phyloP scores from a whole-genome alignment of 1,140 invertebrate genomes.

The Lordiphosa mommai region DNA sequence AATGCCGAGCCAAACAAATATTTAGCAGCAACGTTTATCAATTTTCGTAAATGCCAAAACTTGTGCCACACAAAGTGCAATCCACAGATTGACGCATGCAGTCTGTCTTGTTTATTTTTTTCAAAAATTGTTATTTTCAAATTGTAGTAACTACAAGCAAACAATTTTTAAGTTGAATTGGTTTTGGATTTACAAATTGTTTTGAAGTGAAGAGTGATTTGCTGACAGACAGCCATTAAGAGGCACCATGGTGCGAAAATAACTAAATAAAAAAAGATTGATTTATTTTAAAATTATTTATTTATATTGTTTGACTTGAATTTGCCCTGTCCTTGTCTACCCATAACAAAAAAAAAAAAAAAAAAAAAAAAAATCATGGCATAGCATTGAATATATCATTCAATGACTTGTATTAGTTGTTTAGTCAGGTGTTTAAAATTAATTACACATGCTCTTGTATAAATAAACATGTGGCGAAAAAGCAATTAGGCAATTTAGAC shows the following conservation, averaged over 20 bases:
- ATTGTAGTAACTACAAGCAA: conserved; percentile 12
- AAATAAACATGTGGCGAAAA: conserved; percentile 36
- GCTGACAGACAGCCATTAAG: conserved; percentile 51
- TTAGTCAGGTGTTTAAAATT: conserved; percentile 46
- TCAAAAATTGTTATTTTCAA: conserved; percentile 15
- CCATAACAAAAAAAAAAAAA: too few relatives aligned
- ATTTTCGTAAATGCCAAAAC: conserved; percentile 17
- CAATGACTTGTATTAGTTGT: conserved; percentile 1
- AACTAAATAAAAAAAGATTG: too few relatives aligned
- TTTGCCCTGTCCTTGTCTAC: too few relatives aligned
- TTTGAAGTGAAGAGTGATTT: conserved; percentile 22
- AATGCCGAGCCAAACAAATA: conserved; percentile 53
- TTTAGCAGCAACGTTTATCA: conserved; percentile 45
- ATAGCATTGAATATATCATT: background rate
- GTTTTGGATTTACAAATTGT: conserved; percentile 48
- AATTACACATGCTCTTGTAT: conserved; percentile 37
- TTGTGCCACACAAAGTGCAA: conserved; percentile 6
- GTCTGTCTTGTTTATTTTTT: background rate
- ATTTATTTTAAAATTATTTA: too few relatives aligned
- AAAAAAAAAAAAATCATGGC: background rate
- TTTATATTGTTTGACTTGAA: too few relatives aligned
- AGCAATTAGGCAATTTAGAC: conserved; percentile 34
- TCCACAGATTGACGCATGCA: conserved; percentile 19
- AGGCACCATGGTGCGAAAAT: conserved; percentile 25
- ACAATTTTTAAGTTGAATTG: conserved; percentile 44